Evolutionary conservation across 1,140 invertebrate genomes (phyloP), one percentile per base, ranked within the genome.

Genomic region (Aphidius gifuensis): DNA sequence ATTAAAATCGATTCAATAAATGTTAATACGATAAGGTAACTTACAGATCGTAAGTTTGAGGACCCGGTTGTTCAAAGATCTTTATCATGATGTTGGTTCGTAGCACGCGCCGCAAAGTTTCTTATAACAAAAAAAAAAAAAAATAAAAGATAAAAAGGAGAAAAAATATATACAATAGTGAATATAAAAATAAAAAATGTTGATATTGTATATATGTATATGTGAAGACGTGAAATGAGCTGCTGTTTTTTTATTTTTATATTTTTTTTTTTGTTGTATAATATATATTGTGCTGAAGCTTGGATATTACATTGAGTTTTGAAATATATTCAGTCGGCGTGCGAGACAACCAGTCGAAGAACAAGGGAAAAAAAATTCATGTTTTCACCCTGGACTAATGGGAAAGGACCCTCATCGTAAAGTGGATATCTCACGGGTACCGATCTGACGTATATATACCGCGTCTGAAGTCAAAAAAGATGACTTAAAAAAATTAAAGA

Each of bases 301-400:
- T 49, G 11, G 3, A 7, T 9, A 49, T 49, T 21, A 23, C 7
- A 16, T 1, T 21, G 48, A 49, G 48, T n/a, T 6, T n/a, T 9
- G 9, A 7, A 49, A 49, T 21, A 49, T 9, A 49, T 49, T 9
- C 48, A n/a, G 11, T n/a, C n/a, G 8, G 44, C 44, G 11, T 8
- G 11, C 44, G 4, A 8, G 8, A 45, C 44, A 9, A 45, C 11
- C 7, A 11, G 44, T 8, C 7, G 2, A 45, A 11, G 44, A 45
- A 62, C 63, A 59, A 48, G 58, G 23, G 44, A 60, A 40, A 48
- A 64, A 61, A 32, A 32, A 61, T 54, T 45, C 53, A 44, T 65
- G 60, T 67, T 61, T 67, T 66, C 57, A 53, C 49, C 50, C 38
- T 66, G 62, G 61, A 58, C 53, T 44, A 45, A 51, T 43, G 55